Evolutionary conservation across 1,140 invertebrate species (phyloP).

Genomic region (Neodiprion fabricii): DNA sequence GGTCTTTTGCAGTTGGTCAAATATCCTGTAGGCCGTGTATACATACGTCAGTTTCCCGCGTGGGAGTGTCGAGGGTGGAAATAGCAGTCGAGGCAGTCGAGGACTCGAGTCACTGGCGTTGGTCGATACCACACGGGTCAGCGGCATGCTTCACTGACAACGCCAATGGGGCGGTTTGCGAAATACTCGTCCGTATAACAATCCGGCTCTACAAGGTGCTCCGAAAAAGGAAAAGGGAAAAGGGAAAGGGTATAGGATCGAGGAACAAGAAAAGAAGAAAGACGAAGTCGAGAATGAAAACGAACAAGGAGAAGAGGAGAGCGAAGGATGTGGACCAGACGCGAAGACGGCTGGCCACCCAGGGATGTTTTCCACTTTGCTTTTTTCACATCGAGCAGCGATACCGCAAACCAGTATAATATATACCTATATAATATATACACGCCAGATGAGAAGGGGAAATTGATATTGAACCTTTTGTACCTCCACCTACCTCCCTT

Average conservation of each 20-base stretch:
- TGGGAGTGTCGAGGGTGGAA: slow-evolving; percentile 19
- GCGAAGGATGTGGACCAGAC: background rate
- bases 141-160: slow-evolving; percentile 49
- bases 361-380: background rate
- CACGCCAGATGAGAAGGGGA: no score
- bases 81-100: slow-evolving; percentile 26
- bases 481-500: no score
- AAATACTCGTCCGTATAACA: slow-evolving; percentile 6
- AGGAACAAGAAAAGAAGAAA: slow-evolving; percentile 29
- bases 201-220: slow-evolving; percentile 27
- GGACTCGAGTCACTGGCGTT: slow-evolving; percentile 29
- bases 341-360: background rate
- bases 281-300: slow-evolving; percentile 20
- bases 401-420: no score
- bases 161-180: slow-evolving; percentile 46
- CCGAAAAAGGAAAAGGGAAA: slow-evolving; percentile 23
- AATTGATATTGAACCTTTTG: no score
- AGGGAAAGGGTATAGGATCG: slow-evolving; percentile 25
- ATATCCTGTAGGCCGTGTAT: background rate
- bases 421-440: no score
- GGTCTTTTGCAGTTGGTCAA: background rate
- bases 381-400: background rate
- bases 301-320: background rate
- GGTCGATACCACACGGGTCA: slow-evolving; percentile 49
- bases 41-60: slow-evolving; percentile 6